Conservation (phyloP, 2,797 vertebrate genomes). For the Phataginus tetradactyla region DNA sequence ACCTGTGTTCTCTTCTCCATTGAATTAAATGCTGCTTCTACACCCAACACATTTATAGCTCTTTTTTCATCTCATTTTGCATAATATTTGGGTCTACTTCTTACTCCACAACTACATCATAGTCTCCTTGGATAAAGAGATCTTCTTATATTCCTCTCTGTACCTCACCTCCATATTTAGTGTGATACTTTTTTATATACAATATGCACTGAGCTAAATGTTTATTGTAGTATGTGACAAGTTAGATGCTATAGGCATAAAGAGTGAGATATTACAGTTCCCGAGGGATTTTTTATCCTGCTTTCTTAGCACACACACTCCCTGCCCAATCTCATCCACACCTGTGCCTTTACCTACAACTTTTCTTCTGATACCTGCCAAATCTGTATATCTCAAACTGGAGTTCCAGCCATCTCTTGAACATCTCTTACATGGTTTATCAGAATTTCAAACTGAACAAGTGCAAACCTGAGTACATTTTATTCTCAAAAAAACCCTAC, state of each 20-base stretch:
- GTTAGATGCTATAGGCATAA: not conserved
- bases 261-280: not conserved
- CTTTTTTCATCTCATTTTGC: slow-evolving; percentile 49
- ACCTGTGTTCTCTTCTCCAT: not conserved
- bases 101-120: slow-evolving; percentile 1
- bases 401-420: slow-evolving; percentile 2
- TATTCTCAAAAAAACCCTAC: not conserved
- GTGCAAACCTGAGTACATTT: not conserved
- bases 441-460: not conserved
- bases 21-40: slow-evolving; percentile 42
- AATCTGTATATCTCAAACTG: slow-evolving; percentile 27
- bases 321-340: not conserved
- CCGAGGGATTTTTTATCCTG: not conserved
- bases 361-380: slow-evolving; percentile 5
- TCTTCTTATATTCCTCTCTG: not conserved
- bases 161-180: not conserved
- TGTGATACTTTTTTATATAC: not conserved
- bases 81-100: not conserved
- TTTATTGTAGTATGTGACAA: not conserved
- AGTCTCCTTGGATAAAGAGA: not conserved
- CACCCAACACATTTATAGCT: not conserved
- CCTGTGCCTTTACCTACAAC: not conserved
- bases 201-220: not conserved
- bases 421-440: not conserved
- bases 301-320: not conserved